Evolutionary conservation across 2,797 vertebrate genomes (phyloP), one percentile per base, ranked within the genome.

Genomic region (Enteromius afrohamiltoni): DNA sequence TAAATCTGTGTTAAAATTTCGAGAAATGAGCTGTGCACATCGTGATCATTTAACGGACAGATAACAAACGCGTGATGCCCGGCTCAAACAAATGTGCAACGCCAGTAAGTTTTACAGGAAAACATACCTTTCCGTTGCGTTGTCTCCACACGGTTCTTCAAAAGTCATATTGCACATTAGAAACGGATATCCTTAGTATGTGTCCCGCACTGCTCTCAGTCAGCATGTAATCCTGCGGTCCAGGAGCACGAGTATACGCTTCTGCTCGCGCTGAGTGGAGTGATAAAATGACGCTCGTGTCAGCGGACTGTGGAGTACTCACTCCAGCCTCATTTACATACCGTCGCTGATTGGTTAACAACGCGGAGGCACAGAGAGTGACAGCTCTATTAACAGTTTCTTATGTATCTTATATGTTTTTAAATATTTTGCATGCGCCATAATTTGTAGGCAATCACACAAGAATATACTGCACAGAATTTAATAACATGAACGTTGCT

Each of bases 121-220:
- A 26, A 73, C 37, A 9, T 73, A 97, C 97, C 96, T 96, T 92
- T 96, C 96, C 87, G 94, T 89, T 74, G 94, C 92, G 88, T 95
- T 95, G 29, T 97, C 97, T 88, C 94, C 95, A 58, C 93, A 88
- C 77, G 94, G 93, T 89, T 98, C 97, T 89, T 97, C 97, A 91
- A 98, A 94, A 92, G 97, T 98, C 97, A 98, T 97, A 89, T 94
- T 96, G 95, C 94, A 93, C 93, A 91, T 89, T 86, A 87, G 87
- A 87, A 88, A 23, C 71, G n/a, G 84, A 88, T 87, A 88, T 91
- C 92, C 91, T 89, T 87, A 86, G 37, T 11, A 60, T 23, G 17
- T 6, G 34, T 68, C 2, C 31, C 13, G 9, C 67, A 51, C 68
- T 29, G 64, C 45, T 73, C 23, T 67, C 23, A 23, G 26, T 34